Conservation (phyloP, 2,113 vertebrate genomes). For the Rousettus leschenaultii region DNA sequence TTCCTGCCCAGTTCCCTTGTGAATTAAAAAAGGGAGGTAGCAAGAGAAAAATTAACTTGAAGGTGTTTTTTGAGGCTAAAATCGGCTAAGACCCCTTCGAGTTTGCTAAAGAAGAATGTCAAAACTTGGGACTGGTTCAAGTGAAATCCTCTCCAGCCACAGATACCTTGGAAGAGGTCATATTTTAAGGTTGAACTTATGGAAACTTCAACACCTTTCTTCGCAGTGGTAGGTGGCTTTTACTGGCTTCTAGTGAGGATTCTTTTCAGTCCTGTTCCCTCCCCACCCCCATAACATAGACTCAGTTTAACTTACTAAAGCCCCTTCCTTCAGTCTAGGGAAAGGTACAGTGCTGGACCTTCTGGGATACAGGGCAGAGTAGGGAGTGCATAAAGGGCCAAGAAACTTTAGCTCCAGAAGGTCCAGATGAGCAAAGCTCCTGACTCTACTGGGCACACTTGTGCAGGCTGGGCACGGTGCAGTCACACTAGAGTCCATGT, state of each 20-base stretch:
- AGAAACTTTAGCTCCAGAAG: not conserved
- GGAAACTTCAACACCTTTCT: not conserved
- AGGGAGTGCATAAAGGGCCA: too few relatives aligned
- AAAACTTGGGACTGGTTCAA: not conserved
- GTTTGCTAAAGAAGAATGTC: not conserved
- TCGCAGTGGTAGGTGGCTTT: not conserved
- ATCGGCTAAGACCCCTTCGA: not conserved
- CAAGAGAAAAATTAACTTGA: not conserved
- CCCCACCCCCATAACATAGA: not conserved
- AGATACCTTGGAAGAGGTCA: not conserved
- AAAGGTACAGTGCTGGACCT: not conserved
- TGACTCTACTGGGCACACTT: not conserved
- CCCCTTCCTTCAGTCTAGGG: not conserved
- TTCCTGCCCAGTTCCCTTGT: not conserved
- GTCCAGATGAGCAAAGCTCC: not conserved
- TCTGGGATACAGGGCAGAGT: fast-evolving
- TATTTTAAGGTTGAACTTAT: not conserved
- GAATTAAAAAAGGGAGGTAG: not conserved
- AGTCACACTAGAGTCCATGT: not conserved
- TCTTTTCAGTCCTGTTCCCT: not conserved
- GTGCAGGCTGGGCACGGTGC: not conserved
- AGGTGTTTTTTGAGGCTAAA: not conserved
- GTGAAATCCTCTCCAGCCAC: not conserved
- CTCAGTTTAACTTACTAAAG: not conserved
- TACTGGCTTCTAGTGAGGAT: not conserved